A percentile compares a stretch with the other conserved stretches of the same genome.
Evolutionary conservation across 2,113 vertebrate species (phyloP).

Genomic region (Gyps fulvus): DNA sequence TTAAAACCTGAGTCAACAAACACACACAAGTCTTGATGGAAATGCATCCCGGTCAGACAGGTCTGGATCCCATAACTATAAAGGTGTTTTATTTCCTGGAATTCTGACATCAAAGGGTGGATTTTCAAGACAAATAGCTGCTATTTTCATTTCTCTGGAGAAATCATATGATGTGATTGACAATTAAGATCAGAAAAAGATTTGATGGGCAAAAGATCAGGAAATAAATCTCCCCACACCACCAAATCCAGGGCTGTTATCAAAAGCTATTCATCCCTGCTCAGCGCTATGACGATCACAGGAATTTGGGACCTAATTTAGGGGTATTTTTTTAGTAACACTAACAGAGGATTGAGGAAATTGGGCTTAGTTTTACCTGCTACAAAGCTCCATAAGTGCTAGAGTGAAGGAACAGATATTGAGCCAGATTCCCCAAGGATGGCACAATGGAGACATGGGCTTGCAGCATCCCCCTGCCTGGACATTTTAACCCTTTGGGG

Average conservation of each 20-base stretch:
- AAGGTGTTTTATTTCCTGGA: slow-evolving; percentile 82
- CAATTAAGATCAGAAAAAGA: slow-evolving; percentile 49
- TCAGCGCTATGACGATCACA: slow-evolving; percentile 5
- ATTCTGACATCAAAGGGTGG: slow-evolving; percentile 70
- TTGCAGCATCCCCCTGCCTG: not conserved
- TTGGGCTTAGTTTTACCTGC: not conserved
- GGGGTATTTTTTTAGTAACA: slow-evolving; percentile 1
- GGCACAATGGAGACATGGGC: not conserved
- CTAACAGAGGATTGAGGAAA: slow-evolving; percentile 14
- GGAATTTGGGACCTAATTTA: slow-evolving; percentile 58
- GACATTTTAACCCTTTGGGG: not conserved
- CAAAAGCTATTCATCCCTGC: slow-evolving; percentile 19
- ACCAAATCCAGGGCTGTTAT: slow-evolving; percentile 1
- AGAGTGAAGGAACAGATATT: not conserved
- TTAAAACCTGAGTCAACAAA: not conserved
- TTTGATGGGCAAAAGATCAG: slow-evolving; percentile 15
- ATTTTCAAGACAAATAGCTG: slow-evolving; percentile 68
- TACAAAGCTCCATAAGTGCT: not conserved
- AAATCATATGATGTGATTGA: slow-evolving; percentile 47
- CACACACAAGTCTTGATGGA: not conserved
- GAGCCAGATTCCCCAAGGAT: not conserved
- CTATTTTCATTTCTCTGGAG: slow-evolving; percentile 68
- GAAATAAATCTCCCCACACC: slow-evolving; percentile 61
- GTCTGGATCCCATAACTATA: slow-evolving; percentile 71
- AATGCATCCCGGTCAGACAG: slow-evolving; percentile 26